These are phyloP conservation scores for Drosophila sulfurigaster DNA, from an alignment of 1,140 invertebrate genomes.

Conservation along the genomic window DNA sequence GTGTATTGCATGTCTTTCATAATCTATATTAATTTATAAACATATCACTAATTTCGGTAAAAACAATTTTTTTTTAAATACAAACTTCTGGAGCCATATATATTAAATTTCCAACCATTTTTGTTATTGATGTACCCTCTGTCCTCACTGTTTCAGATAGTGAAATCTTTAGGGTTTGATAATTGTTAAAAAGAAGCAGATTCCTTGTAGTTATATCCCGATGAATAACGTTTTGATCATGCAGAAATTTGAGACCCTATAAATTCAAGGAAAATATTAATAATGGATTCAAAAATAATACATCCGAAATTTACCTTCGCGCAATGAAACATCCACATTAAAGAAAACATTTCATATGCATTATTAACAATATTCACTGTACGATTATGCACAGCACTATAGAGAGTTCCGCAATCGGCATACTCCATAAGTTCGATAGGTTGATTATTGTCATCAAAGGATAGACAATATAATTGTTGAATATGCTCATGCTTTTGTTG, in stretches of 20 bases:
- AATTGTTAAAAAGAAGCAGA: background rate
- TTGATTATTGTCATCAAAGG: background rate
- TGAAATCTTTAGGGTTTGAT: background rate
- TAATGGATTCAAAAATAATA: background rate
- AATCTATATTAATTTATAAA: background rate
- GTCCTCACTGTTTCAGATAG: background rate
- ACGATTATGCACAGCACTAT: background rate
- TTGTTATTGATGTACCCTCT: background rate
- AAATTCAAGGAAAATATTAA: background rate
- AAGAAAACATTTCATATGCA: background rate
- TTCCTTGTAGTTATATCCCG: background rate
- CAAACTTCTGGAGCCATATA: constrained; percentile 1
- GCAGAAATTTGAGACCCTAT: background rate
- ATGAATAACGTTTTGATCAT: background rate
- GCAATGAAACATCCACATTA: background rate
- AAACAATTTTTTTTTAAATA: too few relatives aligned
- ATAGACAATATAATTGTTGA: background rate
- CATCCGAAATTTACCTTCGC: background rate
- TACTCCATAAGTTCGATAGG: background rate
- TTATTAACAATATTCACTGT: background rate
- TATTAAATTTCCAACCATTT: background rate
- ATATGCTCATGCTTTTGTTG: background rate
- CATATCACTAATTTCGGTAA: too few relatives aligned
- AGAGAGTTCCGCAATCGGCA: background rate
- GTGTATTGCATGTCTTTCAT: background rate